Conservation (phyloP, 1,140 invertebrate species). For the Caenorhabditis inopinata region DNA sequence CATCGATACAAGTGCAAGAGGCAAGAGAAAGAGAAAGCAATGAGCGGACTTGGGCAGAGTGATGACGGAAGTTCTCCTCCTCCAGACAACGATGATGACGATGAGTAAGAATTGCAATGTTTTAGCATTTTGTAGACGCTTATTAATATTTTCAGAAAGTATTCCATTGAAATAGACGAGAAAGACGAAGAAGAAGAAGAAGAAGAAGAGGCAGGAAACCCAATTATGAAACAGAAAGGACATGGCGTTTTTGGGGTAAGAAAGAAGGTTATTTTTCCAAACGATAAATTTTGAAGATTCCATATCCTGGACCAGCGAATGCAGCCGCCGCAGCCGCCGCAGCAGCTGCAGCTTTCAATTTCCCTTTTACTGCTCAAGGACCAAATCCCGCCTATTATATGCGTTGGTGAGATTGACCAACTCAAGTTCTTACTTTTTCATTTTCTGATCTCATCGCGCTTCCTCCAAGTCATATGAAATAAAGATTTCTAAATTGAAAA, state of each 20-base stretch:
- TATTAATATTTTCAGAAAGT: not conserved
- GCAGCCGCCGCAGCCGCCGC: constrained; percentile 1
- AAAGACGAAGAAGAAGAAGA: constrained; percentile 10
- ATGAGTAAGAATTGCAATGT: not conserved
- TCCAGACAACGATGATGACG: constrained; percentile 23
- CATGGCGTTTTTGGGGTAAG: not conserved
- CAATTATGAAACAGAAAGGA: not conserved
- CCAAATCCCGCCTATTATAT: constrained; percentile 22
- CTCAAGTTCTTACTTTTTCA: not conserved
- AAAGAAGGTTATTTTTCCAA: not conserved
- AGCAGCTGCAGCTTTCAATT: not conserved
- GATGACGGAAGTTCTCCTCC: constrained; percentile 26
- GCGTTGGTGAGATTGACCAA: not conserved
- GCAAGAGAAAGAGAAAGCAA: constrained; percentile 45
- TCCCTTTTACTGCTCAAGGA: not conserved
- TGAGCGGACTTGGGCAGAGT: constrained; percentile 35
- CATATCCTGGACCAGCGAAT: not conserved
- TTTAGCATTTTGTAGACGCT: not conserved
- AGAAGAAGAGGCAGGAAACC: not conserved
- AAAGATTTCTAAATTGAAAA: not conserved
- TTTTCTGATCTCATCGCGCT: not conserved
- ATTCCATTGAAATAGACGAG: constrained; percentile 13
- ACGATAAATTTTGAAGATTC: not conserved
- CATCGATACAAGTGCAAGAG: constrained; percentile 49
- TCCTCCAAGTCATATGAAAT: not conserved